Percentiles rank a stretch among this genome's conserved stretches.
phyloP scores from a whole-genome alignment of 1,140 invertebrate species.

The Lysiphlebus fabarum region DNA sequence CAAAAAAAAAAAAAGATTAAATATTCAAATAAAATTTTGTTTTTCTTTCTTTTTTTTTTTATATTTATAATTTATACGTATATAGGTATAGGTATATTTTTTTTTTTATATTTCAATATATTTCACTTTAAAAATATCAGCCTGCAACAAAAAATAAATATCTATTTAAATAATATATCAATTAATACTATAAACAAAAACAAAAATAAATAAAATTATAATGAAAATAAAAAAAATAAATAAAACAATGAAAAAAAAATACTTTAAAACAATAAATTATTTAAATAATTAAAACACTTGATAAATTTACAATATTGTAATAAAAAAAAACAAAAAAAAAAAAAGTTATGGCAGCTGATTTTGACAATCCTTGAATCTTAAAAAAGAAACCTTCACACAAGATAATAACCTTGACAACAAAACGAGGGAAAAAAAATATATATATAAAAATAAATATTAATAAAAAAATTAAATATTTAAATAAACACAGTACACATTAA shows the following conservation, averaged over 20 bases:
- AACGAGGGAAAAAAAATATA: constrained; percentile 1
- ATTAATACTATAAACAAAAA: no score
- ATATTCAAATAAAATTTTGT: no score
- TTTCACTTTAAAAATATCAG: no score
- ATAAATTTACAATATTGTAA: no score
- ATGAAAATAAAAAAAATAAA: not conserved
- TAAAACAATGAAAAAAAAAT: not conserved
- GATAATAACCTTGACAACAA: constrained; percentile 40
- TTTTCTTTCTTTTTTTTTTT: no score
- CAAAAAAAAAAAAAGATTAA: not conserved
- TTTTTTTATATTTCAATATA: no score
- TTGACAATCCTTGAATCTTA: constrained; percentile 45
- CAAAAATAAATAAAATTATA: no score
- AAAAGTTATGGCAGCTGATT: constrained; percentile 53
- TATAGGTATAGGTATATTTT: no score
- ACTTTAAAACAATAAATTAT: no score
- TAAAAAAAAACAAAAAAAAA: not conserved
- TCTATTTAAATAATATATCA: no score
- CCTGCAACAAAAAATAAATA: not conserved
- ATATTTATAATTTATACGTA: no score
- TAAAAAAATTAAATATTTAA: not conserved
- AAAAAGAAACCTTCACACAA: constrained; percentile 21
- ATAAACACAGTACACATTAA: not conserved
- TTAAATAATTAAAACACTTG: no score
- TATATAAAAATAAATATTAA: constrained; percentile 1